phyloP scores from a whole-genome alignment of 2,888 invertebrate species.

The Keiferia lycopersicella region DNA sequence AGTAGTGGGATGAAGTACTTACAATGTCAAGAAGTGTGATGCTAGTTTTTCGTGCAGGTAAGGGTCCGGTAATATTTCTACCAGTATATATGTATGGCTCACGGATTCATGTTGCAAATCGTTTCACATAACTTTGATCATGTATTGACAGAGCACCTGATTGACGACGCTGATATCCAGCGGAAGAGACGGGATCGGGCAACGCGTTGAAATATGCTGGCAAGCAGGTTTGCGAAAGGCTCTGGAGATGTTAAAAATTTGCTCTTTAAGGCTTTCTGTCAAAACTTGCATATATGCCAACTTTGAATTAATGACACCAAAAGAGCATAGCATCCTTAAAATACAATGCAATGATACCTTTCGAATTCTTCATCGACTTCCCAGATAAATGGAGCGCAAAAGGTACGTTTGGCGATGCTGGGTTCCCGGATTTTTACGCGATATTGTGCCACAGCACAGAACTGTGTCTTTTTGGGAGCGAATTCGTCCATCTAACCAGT shows the following conservation, averaged over 20 bases:
- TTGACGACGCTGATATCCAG: slow-evolving; percentile 26
- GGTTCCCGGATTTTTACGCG: slow-evolving; percentile 25
- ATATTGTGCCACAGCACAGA: neutral
- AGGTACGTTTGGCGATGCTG: slow-evolving; percentile 24
- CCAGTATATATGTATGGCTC: slow-evolving; percentile 8
- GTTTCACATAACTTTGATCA: slow-evolving; percentile 28
- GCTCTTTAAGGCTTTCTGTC: slow-evolving; percentile 18
- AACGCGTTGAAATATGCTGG: slow-evolving; percentile 28
- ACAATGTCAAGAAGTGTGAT: slow-evolving; percentile 21
- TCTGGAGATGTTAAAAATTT: slow-evolving; percentile 20
- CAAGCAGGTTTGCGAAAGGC: slow-evolving; percentile 28
- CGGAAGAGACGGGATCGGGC: slow-evolving; percentile 27
- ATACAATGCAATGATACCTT: slow-evolving; percentile 20
- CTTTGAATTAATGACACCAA: slow-evolving; percentile 7
- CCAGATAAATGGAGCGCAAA: slow-evolving; percentile 18
- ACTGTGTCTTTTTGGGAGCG: slow-evolving; percentile 12
- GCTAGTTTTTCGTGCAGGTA: slow-evolving; percentile 24
- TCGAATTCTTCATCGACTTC: neutral
- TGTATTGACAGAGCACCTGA: slow-evolving; percentile 19
- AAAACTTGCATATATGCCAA: slow-evolving; percentile 24
- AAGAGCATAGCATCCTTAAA: slow-evolving; percentile 12
- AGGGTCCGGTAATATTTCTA: slow-evolving; percentile 21
- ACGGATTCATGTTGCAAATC: neutral
- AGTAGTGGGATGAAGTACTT: slow-evolving; percentile 21
- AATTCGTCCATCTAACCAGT: neutral